These are phyloP conservation scores for Himalopsyche anomala DNA, from an alignment of 2,888 invertebrate species.

Conservation along the genomic window DNA sequence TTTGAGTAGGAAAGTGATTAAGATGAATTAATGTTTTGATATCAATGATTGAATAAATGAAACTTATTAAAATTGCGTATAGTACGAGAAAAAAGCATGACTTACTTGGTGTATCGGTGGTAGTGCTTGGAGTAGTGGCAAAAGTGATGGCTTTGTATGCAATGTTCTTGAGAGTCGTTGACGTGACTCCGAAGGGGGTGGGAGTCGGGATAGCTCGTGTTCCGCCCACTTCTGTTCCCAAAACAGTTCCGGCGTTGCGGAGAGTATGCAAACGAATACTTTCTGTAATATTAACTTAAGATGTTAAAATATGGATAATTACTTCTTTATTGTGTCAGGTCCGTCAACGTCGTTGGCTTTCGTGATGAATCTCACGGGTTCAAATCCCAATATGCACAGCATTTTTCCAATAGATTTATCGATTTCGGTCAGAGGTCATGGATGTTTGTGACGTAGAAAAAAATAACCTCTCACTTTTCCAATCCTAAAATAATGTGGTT, in stretches of 20 bases:
- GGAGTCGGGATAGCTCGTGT: slow-evolving; percentile 76
- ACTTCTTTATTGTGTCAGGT: no score
- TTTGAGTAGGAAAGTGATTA: neutral
- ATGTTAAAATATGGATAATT: no score
- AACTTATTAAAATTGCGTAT: neutral
- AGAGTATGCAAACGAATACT: slow-evolving; percentile 85
- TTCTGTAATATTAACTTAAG: slow-evolving; percentile 69
- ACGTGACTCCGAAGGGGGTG: slow-evolving; percentile 73
- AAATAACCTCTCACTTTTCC: no score
- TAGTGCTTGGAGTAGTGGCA: slow-evolving; percentile 73
- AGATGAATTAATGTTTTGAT: slow-evolving; percentile 16
- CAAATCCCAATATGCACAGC: no score
- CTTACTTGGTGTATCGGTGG: slow-evolving; percentile 76
- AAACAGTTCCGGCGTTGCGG: slow-evolving; percentile 84
- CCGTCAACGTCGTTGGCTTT: no score
- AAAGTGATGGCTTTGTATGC: slow-evolving; percentile 71
- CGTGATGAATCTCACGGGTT: no score
- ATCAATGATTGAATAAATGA: slow-evolving; percentile 8
- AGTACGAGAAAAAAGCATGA: slow-evolving; percentile 59
- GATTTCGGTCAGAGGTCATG: no score
- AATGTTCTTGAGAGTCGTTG: slow-evolving; percentile 69
- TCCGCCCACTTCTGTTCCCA: slow-evolving; percentile 80
- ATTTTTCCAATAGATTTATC: no score
- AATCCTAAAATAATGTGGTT: no score
- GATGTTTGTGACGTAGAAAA: no score